Percentiles rank a stretch among this genome's conserved stretches.
These are phyloP conservation scores for Stichopus horrens DNA, from an alignment of 53 echinoderm and acorn worm species.

Conservation along the genomic window DNA sequence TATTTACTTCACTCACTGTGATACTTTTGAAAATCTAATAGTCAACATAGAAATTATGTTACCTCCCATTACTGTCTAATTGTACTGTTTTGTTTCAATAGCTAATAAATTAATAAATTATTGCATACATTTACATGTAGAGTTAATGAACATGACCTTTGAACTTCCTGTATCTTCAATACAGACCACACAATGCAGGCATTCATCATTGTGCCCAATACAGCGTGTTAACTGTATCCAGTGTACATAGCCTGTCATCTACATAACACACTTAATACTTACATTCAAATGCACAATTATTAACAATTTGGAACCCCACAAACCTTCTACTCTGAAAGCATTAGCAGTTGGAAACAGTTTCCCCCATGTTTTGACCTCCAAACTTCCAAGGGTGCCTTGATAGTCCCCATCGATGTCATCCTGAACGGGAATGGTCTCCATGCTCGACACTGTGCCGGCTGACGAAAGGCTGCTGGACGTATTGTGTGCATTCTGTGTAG, in stretches of 20 bases:
- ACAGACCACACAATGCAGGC: too few species aligned
- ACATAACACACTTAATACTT: neutral
- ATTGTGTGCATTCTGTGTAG: slow-evolving; percentile 56
- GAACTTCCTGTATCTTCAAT: too few species aligned
- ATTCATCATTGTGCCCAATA: too few species aligned
- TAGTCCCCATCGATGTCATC: slow-evolving; percentile 70
- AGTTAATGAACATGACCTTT: too few species aligned
- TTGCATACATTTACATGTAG: too few species aligned
- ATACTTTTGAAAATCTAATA: too few species aligned
- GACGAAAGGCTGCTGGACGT: slow-evolving; percentile 79
- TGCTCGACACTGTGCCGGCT: slow-evolving; percentile 79
- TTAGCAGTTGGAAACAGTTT: slow-evolving; percentile 77
- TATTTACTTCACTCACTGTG: too few species aligned
- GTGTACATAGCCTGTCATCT: neutral
- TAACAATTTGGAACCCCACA: neutral
- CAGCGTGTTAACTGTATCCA: too few species aligned
- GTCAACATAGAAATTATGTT: too few species aligned
- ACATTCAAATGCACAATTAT: neutral
- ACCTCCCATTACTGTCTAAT: too few species aligned
- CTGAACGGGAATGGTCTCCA: slow-evolving; percentile 91
- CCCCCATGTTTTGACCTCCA: slow-evolving; percentile 67
- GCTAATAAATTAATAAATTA: too few species aligned
- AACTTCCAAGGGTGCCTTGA: slow-evolving; percentile 49
- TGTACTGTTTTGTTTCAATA: too few species aligned
- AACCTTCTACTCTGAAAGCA: slow-evolving; percentile 69